These are phyloP conservation scores for Corythornis cristatus DNA, from an alignment of 2,113 vertebrate species.

Conservation along the genomic window DNA sequence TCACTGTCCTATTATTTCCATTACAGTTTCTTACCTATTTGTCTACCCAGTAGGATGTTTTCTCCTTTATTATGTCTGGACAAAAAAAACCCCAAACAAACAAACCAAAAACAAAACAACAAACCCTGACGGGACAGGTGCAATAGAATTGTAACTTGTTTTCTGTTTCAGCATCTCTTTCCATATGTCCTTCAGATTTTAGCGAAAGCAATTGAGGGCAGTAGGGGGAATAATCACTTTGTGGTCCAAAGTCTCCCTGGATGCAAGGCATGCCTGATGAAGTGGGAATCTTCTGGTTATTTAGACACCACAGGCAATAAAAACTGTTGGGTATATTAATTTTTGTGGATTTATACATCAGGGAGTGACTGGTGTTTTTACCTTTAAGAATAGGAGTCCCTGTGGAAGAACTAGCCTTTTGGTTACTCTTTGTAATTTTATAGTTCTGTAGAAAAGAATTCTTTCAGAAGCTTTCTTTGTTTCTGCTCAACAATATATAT, in stretches of 20 bases:
- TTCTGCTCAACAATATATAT: neutral
- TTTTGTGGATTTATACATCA: neutral
- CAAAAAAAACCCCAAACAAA: neutral
- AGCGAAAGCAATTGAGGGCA: neutral
- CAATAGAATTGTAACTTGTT: neutral
- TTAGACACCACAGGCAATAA: neutral
- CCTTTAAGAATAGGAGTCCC: neutral
- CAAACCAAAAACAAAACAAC: no score
- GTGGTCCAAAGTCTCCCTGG: neutral
- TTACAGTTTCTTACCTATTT: neutral
- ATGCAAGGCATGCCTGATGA: neutral
- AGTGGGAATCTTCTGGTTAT: neutral
- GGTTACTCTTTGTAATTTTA: neutral
- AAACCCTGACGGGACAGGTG: neutral
- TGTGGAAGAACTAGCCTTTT: neutral
- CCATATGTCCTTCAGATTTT: neutral
- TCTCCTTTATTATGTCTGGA: neutral
- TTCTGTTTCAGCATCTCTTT: neutral
- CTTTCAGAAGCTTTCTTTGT: neutral
- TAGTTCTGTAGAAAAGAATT: neutral
- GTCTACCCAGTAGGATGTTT: neutral
- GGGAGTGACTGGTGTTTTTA: neutral
- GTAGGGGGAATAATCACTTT: neutral
- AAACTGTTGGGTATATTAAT: neutral
- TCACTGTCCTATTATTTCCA: neutral